Evolutionary conservation across 2,888 invertebrate species (phyloP), one percentile per base, ranked within the genome.

Genomic region (Busseola fusca): DNA sequence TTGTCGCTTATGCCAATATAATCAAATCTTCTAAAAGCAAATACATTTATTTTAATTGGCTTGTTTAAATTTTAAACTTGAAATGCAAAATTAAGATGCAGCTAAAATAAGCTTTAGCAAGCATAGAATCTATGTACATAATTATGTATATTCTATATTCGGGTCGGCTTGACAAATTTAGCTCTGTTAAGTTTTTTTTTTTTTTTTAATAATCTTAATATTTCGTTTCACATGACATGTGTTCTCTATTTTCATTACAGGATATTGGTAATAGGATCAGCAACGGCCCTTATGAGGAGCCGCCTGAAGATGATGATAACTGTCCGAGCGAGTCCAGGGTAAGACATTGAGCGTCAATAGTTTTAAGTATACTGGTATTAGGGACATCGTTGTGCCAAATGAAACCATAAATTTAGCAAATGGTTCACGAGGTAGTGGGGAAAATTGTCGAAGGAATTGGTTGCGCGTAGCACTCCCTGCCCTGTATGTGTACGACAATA

Each of bases 261-360:
- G 42, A 65, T 0, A 6, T 78, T 27, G 59, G 1, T 9, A 54
- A 42, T 18, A 67, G 80, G n/a, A 21, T 14, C 1, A 7, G 30
- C 3, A 57, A 59, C 1, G 21, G 21, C 0, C 14, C 0, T 1
- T 5, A 25, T 3, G 1, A 3, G 16, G 18, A 25, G n/a, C 1
- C 0, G 1, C 5, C 16, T 18, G 63, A 45, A 0, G 69, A 78
- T 30, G 62, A 62, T 18, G 76, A 83, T 34, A 84, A 84, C 54
- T 83, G 83, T 27, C 80, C 81, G 0, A 57, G 12, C 9, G 10
- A 0, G 2, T 7, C 0, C 1, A 18, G 1, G 63, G 78, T 76
- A 69, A 64, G 58, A 50, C 34, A 66, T 30, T 30, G 16, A 48
- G 30, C 10, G 3, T 63, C n/a, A 25, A 16, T n/a, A 42, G 27